A percentile compares a stretch with the other conserved stretches of the same genome.
Conservation (phyloP, 2,113 vertebrate genomes). For the Tenebrosternarchus preto region DNA sequence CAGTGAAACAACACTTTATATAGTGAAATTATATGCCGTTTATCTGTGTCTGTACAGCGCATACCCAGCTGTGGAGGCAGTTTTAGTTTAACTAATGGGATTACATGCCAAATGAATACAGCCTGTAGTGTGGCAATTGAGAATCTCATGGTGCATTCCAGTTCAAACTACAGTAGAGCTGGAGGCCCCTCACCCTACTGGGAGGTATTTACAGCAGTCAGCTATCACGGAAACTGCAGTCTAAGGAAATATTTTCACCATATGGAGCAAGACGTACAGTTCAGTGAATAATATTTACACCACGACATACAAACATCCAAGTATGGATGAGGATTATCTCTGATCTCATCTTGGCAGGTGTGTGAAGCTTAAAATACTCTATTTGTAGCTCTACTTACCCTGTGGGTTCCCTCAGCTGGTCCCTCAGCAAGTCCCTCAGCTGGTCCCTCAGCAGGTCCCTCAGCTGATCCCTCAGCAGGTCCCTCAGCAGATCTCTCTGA, state of each 20-base stretch:
- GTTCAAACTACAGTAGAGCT: conserved; percentile 5
- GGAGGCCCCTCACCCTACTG: conserved; percentile 8
- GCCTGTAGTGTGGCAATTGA: conserved; percentile 18
- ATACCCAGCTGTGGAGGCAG: conserved; percentile 43
- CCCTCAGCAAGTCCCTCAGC: too few species aligned
- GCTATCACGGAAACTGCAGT: conserved; percentile 40
- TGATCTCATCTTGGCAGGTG: conserved; percentile 25
- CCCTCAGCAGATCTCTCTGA: conserved; percentile 47
- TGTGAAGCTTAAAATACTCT: conserved; percentile 4
- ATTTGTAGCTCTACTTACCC: conserved; percentile 54
- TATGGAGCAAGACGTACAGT: conserved; percentile 25
- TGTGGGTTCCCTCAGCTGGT: conserved; percentile 47
- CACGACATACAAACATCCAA: neutral
- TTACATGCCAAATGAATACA: conserved; percentile 45
- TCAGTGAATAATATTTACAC: conserved; percentile 33
- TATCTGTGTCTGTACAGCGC: neutral
- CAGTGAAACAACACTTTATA: neutral
- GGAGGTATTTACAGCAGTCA: conserved; percentile 46
- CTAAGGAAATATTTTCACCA: conserved; percentile 43
- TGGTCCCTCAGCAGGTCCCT: too few species aligned
- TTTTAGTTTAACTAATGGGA: conserved; percentile 41
- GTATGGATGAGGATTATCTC: conserved; percentile 4
- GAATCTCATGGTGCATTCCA: conserved; percentile 25
- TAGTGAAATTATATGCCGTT: conserved; percentile 14
- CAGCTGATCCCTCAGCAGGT: too few species aligned